Evolutionary conservation across 2,113 vertebrate species (phyloP), one percentile per base, ranked within the genome.

Genomic region (Ammospiza nelsoni): DNA sequence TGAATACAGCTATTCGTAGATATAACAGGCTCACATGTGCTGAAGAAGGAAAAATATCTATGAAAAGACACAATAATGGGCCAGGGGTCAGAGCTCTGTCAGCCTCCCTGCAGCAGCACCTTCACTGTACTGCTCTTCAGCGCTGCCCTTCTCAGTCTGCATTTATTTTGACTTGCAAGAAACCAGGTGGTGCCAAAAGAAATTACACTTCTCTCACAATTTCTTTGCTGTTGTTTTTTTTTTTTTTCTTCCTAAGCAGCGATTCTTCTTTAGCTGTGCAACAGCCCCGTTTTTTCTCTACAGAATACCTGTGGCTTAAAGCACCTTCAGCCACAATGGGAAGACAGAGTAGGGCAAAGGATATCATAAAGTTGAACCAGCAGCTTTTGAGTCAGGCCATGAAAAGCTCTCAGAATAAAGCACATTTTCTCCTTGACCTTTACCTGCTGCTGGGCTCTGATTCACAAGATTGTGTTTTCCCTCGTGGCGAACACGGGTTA

Each of bases 381-480:
- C 23, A 78, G 61, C 21, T 65, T 87, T 95, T 82, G 78, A 93
- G 49, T 37, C 44, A 73, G 58, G 31, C 54, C 75, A 37, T n/a
- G 44, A 85, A 84, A 73, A 92, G 22, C 23, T 73, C 66, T 37
- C 41, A 73, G 49, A 91, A 85, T 31, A 76, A 76, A 82, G 31
- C 41, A 66, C 41, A 49, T 79, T 87, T 87, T 59, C 37, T 80
- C 51, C 71, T 78, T 76, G 90, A 90, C 84, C 75, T 94, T 91
- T 62, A 62, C 49, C 46, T 90, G 75, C 85, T 80, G 58, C 61
- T 82, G 54, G 29, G 62, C 58, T 95, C 61, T 68, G 67, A 90
- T 49, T 95, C 71, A 44, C 29, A 94, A 78, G 69, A 62, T 9
- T 49, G 19, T 57, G 31, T 65, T 93, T 83, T 91, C 46, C 37